Evolutionary conservation across 2,113 vertebrate species (phyloP).

Genomic region (Scophthalmus maximus): DNA sequence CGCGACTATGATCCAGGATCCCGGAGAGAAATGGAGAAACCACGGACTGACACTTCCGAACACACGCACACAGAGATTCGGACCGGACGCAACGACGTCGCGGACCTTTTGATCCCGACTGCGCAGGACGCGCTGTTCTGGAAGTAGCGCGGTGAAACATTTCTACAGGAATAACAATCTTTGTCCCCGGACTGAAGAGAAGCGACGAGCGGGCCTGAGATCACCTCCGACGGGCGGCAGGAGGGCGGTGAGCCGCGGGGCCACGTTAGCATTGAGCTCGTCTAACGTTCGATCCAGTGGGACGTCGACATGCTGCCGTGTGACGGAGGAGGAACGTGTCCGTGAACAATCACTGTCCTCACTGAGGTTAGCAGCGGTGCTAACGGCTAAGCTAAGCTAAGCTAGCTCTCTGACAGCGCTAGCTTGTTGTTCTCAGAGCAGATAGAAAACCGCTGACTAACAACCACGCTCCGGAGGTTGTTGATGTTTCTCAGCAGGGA

Average conservation of each 20-base stretch:
- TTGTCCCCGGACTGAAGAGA: slow-evolving; percentile 48
- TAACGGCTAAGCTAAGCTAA: slow-evolving; percentile 45
- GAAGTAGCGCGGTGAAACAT: slow-evolving; percentile 35
- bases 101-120: background rate
- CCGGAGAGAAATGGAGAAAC: slow-evolving; percentile 58
- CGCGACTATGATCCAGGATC: slow-evolving; percentile 18
- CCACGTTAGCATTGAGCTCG: slow-evolving; percentile 47
- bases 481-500: background rate
- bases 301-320: too few species aligned
- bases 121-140: slow-evolving; percentile 6
- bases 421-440: slow-evolving; percentile 61
- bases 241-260: slow-evolving; percentile 33
- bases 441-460: too few species aligned
- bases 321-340: too few species aligned
- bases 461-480: too few species aligned
- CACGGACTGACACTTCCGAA: slow-evolving; percentile 34
- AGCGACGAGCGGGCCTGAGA: slow-evolving; percentile 66
- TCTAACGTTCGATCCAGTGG: too few species aligned
- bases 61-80: slow-evolving; percentile 24
- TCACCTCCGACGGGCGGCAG: slow-evolving; percentile 37
- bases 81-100: slow-evolving; percentile 36
- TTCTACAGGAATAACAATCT: slow-evolving; percentile 56
- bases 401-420: slow-evolving; percentile 38
- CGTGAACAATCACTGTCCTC: background rate
- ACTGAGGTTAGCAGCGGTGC: slow-evolving; percentile 2